Evolutionary conservation across 2,797 vertebrate species (phyloP), one percentile per base, ranked within the genome.

Genomic region (Denticeps clupeoides): DNA sequence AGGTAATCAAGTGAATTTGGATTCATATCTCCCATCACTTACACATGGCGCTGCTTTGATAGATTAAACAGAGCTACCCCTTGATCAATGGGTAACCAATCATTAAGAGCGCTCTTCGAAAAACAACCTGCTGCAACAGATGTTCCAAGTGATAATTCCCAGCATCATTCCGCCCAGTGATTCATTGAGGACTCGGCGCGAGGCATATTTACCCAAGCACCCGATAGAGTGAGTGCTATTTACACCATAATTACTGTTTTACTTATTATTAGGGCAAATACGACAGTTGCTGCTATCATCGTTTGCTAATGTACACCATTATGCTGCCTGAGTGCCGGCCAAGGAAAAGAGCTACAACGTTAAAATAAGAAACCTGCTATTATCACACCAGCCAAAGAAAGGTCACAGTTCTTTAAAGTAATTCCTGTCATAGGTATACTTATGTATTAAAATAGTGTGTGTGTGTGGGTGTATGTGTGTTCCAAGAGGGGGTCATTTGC

Each of bases 11-110:
- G 57, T 56, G 58, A 59, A 56, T 52, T 49, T 45, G 41, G 48
- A 51, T 24, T 41, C 32, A 53, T 22, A 51, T 65, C 70, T 69
- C 55, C 52, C 41, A 43, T 41, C 11, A 62, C 60, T 70, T 53
- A 49, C 33, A 64, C 49, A 56, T 35, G 47, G 47, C 48, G 42
- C 41, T 55, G 62, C 60, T 73, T 73, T 73, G 70, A 74, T 69
- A 50, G 60, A 79, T 75, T 68, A 75, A 76, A 71, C 54, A 63
- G 52, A 63, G 69, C 64, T 47, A 61, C 55, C 43, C 67, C 61
- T 68, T 73, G 73, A 75, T 77, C 65, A 71, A 58, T 47, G 38
- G 51, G 59, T 68, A 63, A 76, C 57, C 56, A 55, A 67, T 70
- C 62, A 63, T 70, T 69, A 62, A 60, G 63, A 50, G 51, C 41